Evolutionary conservation across 2,888 invertebrate species (phyloP), one percentile per base, ranked within the genome.

Genomic region (Diarsia dahlii): DNA sequence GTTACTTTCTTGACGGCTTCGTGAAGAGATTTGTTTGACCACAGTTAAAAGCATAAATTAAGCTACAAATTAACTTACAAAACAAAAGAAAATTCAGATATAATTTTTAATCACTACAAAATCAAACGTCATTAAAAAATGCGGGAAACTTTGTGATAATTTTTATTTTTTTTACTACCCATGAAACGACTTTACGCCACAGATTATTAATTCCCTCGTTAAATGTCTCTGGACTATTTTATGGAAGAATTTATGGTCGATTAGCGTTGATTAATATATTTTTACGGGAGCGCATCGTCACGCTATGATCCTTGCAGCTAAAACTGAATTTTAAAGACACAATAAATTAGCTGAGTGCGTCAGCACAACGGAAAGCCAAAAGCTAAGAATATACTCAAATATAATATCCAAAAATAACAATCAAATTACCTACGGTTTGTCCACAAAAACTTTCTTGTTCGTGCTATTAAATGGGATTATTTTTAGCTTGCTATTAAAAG

Each of bases 131-230:
- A 76, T 13, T 60, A 23, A 81, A 74, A 64, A 87, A 56, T 75
- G 74, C 80, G 60, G 68, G 58, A 60, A 63, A 63, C 18, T 62
- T 64, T 72, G 71, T 69, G 60, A 72, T 80, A 80, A 79, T 84
- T 79, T 85, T 74, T 72, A 34, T 70, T 69, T 72, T 62, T 82
- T 80, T 87, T 87, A 82, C 78, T 79, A 80, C 56, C 74, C 50
- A 58, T 65, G 63, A 70, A 48, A 18, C 64, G 72, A 83, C 77
- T 78, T 80, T 60, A 66, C 62, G 69, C 78, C 76, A 82, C 72
- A 85, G 76, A 84, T 82, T 84, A 85, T 82, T 71, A 84, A 84
- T 81, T 67, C 66, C 34, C 73, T 78, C 80, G 78, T 87, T 78
- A 87, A 84, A 75, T 63, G 78, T 65, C 68, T 28, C 20, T 62